Evolutionary conservation across 2,797 vertebrate genomes (phyloP).

Genomic region (Poliocrania exsul): DNA sequence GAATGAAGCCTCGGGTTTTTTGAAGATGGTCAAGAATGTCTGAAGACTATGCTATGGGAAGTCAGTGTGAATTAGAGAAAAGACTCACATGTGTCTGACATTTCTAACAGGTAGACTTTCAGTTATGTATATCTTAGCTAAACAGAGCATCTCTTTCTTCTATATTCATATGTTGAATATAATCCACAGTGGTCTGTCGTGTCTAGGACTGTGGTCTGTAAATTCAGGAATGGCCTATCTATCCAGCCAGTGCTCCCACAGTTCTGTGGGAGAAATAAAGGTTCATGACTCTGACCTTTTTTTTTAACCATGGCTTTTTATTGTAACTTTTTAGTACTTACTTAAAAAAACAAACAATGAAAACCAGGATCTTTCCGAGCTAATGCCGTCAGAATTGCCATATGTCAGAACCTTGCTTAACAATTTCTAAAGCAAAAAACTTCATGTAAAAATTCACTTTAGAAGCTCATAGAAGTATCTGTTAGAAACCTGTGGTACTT

Average conservation of each 20-base stretch:
- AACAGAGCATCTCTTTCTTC: not conserved
- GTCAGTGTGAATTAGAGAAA: not conserved
- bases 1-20: not conserved
- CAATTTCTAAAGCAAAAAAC: not conserved
- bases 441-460: not conserved
- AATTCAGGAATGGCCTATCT: not conserved
- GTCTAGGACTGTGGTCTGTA: not conserved
- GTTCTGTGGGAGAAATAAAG: not conserved
- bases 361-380: not conserved
- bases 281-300: not conserved
- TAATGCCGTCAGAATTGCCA: not conserved
- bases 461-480: not conserved
- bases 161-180: accelerated
- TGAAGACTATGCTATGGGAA: not conserved
- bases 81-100: not conserved
- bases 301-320: not conserved
- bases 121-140: not conserved
- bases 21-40: not conserved
- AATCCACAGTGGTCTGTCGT: not conserved
- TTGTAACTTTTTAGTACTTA: not conserved
- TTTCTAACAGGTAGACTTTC: not conserved
- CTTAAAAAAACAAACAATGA: not conserved
- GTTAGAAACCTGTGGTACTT: not conserved
- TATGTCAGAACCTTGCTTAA: not conserved
- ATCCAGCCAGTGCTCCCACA: not conserved